A percentile compares a stretch with the other conserved stretches of the same genome.
Evolutionary conservation across 2,888 invertebrate genomes (phyloP).

Genomic region (Shargacucullia verbasci): DNA sequence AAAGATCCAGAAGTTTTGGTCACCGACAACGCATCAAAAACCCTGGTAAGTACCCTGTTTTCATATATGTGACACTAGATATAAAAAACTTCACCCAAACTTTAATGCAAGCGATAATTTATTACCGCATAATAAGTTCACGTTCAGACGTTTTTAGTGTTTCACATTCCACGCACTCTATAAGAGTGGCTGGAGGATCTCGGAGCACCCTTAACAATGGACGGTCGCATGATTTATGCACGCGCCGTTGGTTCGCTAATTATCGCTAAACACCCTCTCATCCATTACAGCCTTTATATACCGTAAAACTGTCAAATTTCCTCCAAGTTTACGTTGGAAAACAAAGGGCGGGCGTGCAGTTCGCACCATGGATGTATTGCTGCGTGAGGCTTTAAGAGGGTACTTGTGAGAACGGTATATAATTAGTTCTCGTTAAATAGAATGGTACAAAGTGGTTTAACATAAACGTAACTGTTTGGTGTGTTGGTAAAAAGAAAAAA

Average conservation of each 20-base stretch:
- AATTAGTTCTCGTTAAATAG: constrained; percentile 60
- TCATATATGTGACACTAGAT: too few species aligned
- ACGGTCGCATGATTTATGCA: constrained; percentile 67
- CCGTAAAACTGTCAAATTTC: constrained; percentile 68
- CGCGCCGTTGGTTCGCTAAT: constrained; percentile 65
- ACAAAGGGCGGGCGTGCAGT: constrained; percentile 54
- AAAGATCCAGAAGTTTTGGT: too few species aligned
- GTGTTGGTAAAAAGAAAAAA: constrained; percentile 7
- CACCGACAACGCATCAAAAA: too few species aligned
- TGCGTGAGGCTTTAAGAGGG: constrained; percentile 57
- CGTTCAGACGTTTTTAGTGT: constrained; percentile 21
- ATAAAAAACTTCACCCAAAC: neutral
- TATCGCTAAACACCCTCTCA: constrained; percentile 71
- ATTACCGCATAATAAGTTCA: constrained; percentile 19
- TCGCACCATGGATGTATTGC: constrained; percentile 56
- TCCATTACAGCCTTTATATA: constrained; percentile 67
- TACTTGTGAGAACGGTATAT: constrained; percentile 39
- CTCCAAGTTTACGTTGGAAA: constrained; percentile 54
- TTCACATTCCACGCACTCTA: constrained; percentile 18
- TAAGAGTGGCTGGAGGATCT: constrained; percentile 22
- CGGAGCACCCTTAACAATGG: constrained; percentile 57
- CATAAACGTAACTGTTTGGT: constrained; percentile 32
- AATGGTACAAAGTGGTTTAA: constrained; percentile 42
- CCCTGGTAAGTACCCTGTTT: too few species aligned
- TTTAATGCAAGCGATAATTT: constrained; percentile 15